Evolutionary conservation across 2,797 vertebrate species (phyloP), one percentile per base, ranked within the genome.

Genomic region (Mormyrops attenuatus): DNA sequence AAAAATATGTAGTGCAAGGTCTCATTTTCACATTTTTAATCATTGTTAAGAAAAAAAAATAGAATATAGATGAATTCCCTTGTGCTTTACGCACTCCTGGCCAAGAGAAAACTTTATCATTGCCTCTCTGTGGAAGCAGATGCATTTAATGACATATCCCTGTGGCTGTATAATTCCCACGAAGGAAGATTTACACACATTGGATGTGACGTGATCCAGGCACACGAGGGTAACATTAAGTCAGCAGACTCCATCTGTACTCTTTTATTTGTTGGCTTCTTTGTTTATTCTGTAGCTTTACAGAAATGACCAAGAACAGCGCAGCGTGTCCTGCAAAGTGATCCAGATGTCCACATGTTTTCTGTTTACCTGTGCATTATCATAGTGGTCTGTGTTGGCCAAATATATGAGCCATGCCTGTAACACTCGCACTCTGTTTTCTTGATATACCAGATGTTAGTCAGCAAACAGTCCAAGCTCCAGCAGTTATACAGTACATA

Each of bases 171-270:
- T 87, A 60, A 88, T 89, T 89, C 85, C 86, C 50, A 30, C 53
- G 84, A 86, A 89, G 89, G 50, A 85, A 38, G 89, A 90, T 92
- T 92, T 86, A 82, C 90, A 90, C 88, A 85, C 80, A 57, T 88
- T 38, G 22, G 22, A 82, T 88, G 53, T 85, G 55, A 89, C 47
- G 53, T n/a, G 47, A 57, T 53, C 89, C 84, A 88, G 85, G 88
- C 88, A 77, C 49, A 57, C 66, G 30, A 89, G 57, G 73, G 77
- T 44, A 34, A 66, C 85, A 69, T 89, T 49, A 57, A 69, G 60
- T 85, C 88, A 87, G 90, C 88, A 85, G 80, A 3, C 22, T 38
- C 34, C 55, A 57, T 60, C 86, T 87, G 86, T 87, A 60, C 34
- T 26, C 52, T 13, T 50, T 55, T 87, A 89, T 13, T 15, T 69